Conservation (phyloP, 1,140 invertebrate species). For the Drosophila equinoxialis region DNA sequence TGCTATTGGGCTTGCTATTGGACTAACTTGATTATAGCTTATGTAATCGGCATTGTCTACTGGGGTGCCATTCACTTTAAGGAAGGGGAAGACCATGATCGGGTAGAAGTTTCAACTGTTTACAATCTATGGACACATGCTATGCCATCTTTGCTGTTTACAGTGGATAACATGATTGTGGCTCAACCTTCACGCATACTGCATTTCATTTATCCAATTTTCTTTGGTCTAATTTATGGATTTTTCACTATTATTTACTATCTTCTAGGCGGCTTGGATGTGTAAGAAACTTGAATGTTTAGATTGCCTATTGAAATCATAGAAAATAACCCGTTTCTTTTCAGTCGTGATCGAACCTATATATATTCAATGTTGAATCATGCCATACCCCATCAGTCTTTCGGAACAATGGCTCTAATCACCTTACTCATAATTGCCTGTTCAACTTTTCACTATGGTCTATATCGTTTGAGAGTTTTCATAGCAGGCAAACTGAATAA, state of each 20-base stretch:
- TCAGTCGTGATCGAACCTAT: constrained; percentile 27
- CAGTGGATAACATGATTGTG: constrained; percentile 88
- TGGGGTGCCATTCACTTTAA: constrained; percentile 37
- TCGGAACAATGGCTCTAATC: accelerated
- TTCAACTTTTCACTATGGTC: constrained; percentile 40
- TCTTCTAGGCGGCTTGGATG: constrained; percentile 86
- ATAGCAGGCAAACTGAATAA: constrained; percentile 38
- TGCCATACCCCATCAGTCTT: background rate
- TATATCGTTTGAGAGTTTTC: constrained; percentile 46
- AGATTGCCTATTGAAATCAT: background rate
- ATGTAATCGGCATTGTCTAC: constrained; percentile 14
- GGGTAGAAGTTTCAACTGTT: background rate
- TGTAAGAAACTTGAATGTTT: constrained; percentile 72
- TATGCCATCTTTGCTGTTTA: constrained; percentile 87
- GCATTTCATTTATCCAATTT: constrained; percentile 87
- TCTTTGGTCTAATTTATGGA: constrained; percentile 85
- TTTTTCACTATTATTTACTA: constrained; percentile 89
- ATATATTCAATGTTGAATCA: constrained; percentile 44
- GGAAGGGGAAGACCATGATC: background rate
- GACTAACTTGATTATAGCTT: constrained; percentile 27
- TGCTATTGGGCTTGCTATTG: constrained; percentile 56
- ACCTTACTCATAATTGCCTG: background rate
- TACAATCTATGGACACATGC: constrained; percentile 88
- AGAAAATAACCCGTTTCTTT: background rate
- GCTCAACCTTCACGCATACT: constrained; percentile 87